Conservation (phyloP, 2,888 invertebrate genomes). For the Coelogynopora nodosa region DNA sequence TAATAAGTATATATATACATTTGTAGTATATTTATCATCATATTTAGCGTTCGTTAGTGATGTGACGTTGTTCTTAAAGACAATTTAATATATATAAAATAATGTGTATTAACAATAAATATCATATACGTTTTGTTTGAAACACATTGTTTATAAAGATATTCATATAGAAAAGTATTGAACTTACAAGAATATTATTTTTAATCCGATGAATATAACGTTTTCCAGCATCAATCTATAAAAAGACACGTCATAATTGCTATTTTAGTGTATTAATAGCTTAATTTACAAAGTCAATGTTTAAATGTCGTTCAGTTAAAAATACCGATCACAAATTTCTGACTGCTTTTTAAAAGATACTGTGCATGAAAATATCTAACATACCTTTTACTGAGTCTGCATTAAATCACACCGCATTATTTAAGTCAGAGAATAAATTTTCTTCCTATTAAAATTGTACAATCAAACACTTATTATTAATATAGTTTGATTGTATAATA, state of each 20-base stretch:
- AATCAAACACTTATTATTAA: too few species aligned
- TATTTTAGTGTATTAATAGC: not conserved
- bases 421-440: too few species aligned
- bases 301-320: too few species aligned
- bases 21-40: not conserved
- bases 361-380: too few species aligned
- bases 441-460: too few species aligned
- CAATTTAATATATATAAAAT: not conserved
- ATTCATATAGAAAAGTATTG: not conserved
- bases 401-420: too few species aligned
- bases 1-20: not conserved
- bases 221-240: too few species aligned
- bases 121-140: not conserved
- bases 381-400: too few species aligned
- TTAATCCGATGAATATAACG: not conserved
- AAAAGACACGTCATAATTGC: not conserved
- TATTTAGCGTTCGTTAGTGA: not conserved
- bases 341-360: too few species aligned
- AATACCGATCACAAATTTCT: too few species aligned
- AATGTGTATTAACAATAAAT: not conserved
- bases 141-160: not conserved
- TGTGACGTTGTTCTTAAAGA: not conserved
- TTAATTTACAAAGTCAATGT: not conserved
- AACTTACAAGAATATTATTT: not conserved
- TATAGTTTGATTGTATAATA: too few species aligned